phyloP scores from a whole-genome alignment of 2,797 vertebrate species.

The Hyperoplus immaculatus region DNA sequence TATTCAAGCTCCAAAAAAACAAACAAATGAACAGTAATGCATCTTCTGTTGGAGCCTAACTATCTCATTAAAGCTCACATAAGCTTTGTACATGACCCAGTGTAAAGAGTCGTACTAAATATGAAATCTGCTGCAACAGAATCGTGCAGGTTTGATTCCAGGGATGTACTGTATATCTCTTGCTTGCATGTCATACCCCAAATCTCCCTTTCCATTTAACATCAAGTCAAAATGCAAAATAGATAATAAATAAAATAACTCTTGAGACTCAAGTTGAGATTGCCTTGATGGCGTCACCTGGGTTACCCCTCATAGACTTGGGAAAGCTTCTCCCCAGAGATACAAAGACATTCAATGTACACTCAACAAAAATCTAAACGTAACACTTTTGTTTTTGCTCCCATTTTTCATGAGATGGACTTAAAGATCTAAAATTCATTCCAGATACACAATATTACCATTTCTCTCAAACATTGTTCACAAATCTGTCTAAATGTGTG shows the following conservation, averaged over 20 bases:
- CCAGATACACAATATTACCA: too few relatives aligned
- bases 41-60: not conserved
- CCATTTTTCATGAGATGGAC: too few relatives aligned
- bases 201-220: not conserved
- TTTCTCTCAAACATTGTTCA: too few relatives aligned
- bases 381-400: too few relatives aligned
- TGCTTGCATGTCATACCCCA: not conserved
- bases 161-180: not conserved
- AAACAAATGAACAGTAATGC: not conserved
- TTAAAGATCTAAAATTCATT: too few relatives aligned
- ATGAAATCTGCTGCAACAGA: not conserved
- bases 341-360: too few relatives aligned
- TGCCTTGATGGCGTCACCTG: not conserved
- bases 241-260: not conserved
- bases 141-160: not conserved
- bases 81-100: not conserved
- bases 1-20: not conserved
- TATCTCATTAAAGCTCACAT: constrained; percentile 14
- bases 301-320: not conserved
- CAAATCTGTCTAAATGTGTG: too few relatives aligned
- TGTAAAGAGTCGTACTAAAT: not conserved
- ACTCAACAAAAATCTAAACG: too few relatives aligned
- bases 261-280: not conserved
- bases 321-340: constrained; percentile 1
- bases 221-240: not conserved